phyloP scores from a whole-genome alignment of 2,797 vertebrate genomes.

The Notamacropus eugenii region DNA sequence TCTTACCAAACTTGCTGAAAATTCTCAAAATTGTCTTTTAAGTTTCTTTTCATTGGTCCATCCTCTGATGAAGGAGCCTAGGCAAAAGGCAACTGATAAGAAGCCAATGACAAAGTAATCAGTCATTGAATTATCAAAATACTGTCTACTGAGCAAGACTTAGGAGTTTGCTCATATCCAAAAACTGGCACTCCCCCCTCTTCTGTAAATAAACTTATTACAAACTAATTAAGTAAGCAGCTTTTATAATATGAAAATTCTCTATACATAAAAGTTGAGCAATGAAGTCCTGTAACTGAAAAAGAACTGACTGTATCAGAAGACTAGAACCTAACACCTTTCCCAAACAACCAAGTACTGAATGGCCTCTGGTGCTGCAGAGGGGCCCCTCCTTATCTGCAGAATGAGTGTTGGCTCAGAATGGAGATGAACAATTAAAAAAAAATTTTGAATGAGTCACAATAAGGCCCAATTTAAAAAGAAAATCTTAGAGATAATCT shows the following conservation, averaged over 20 bases:
- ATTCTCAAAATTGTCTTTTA: background rate
- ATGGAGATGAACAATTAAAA: background rate
- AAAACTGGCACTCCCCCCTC: background rate
- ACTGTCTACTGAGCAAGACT: background rate
- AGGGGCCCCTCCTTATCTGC: background rate
- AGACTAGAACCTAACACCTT: background rate
- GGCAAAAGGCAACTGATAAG: background rate
- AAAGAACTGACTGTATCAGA: background rate
- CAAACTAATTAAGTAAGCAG: background rate
- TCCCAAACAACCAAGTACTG: background rate
- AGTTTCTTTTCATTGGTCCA: background rate
- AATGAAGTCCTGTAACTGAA: background rate
- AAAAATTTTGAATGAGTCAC: background rate
- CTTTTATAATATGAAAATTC: background rate
- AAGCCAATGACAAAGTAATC: background rate
- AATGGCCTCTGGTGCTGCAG: background rate
- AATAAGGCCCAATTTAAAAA: background rate
- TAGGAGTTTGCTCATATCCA: background rate
- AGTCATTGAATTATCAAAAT: background rate
- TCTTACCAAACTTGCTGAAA: constrained; percentile 1
- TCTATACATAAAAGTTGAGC: background rate
- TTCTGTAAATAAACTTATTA: background rate
- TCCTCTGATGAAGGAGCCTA: background rate
- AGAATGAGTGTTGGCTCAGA: background rate
- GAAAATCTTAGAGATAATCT: background rate